Conservation (phyloP, 2,888 invertebrate genomes). For the Amphipoea oculea region DNA sequence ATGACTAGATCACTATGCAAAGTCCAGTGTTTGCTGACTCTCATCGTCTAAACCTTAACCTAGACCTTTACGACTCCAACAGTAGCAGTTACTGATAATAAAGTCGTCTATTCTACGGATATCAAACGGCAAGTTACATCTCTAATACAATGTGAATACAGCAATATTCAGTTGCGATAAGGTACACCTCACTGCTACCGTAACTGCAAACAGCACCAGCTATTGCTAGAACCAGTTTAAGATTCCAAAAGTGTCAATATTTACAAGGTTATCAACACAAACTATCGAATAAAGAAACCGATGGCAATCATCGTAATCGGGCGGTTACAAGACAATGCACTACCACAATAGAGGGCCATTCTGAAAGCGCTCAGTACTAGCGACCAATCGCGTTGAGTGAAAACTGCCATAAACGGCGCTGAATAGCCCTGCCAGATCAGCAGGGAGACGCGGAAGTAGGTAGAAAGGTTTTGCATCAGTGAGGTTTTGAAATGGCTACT, state of each 20-base stretch:
- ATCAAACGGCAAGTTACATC: slow-evolving; percentile 17
- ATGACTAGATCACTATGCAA: not conserved
- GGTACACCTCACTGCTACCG: slow-evolving; percentile 20
- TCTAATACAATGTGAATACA: slow-evolving; percentile 3
- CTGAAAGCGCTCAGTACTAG: slow-evolving; percentile 73
- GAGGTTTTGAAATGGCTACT: slow-evolving; percentile 65
- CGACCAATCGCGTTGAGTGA: slow-evolving; percentile 89
- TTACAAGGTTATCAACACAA: slow-evolving; percentile 65
- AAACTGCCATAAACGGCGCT: slow-evolving; percentile 87
- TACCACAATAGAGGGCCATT: slow-evolving; percentile 79
- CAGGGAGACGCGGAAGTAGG: slow-evolving; percentile 67
- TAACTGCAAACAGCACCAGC: not conserved
- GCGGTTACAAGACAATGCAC: slow-evolving; percentile 83
- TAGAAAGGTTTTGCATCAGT: slow-evolving; percentile 68
- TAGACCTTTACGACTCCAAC: not conserved
- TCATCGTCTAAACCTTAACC: not conserved
- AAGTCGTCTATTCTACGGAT: not conserved
- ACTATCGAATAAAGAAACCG: slow-evolving; percentile 69
- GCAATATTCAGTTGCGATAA: slow-evolving; percentile 23
- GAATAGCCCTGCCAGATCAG: slow-evolving; percentile 74
- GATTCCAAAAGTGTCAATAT: slow-evolving; percentile 58
- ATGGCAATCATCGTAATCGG: slow-evolving; percentile 68
- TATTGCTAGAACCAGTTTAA: slow-evolving; percentile 36
- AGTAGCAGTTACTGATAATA: not conserved
- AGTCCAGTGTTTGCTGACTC: not conserved